Conservation (phyloP, 2,888 invertebrate species). For the Luperina nickerlii region DNA sequence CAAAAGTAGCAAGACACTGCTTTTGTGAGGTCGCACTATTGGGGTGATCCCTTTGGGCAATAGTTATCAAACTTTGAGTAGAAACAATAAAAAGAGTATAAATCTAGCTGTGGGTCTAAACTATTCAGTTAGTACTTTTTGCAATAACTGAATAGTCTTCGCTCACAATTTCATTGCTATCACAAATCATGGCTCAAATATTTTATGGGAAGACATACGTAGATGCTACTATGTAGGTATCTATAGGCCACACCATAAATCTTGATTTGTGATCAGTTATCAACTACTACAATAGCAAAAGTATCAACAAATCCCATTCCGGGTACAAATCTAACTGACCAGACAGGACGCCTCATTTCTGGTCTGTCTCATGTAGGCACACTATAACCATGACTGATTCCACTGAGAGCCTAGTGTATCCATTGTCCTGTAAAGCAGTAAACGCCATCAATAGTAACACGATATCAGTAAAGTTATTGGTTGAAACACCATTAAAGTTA, state of each 20-base stretch:
- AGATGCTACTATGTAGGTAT: not conserved
- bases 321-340: not conserved
- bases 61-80: not conserved
- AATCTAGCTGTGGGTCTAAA: not conserved
- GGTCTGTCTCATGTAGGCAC: not conserved
- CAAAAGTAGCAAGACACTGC: not conserved
- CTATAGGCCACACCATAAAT: not conserved
- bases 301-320: constrained; percentile 3
- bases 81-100: not conserved
- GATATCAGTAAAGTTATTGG: constrained; percentile 18
- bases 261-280: not conserved
- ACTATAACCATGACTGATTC: not conserved
- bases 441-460: constrained; percentile 35
- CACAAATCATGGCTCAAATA: not conserved
- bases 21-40: not conserved
- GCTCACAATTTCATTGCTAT: not conserved
- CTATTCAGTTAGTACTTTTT: not conserved
- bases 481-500: constrained; percentile 25
- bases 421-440: constrained; percentile 38
- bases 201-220: not conserved
- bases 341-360: constrained; percentile 8
- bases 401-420: not conserved
- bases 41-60: not conserved
- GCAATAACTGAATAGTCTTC: not conserved
- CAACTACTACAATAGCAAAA: not conserved